phyloP scores from a whole-genome alignment of 2,888 invertebrate species.

The Acrobasis repandana region DNA sequence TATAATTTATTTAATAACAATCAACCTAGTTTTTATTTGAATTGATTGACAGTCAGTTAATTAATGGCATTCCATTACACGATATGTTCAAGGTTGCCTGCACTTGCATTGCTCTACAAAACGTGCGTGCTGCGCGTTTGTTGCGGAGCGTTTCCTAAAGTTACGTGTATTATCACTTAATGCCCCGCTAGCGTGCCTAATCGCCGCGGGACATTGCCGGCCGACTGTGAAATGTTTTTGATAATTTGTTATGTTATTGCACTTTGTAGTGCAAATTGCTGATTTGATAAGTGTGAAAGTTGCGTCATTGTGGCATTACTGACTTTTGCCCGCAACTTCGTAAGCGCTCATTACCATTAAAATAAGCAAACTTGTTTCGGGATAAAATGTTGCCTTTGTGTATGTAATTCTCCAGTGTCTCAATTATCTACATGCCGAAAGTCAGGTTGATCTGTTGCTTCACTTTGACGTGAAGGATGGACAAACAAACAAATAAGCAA shows the following conservation, averaged over 20 bases:
- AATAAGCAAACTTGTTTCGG: too few relatives aligned
- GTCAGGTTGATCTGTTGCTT: too few relatives aligned
- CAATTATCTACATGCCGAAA: too few relatives aligned
- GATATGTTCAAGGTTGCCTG: background rate
- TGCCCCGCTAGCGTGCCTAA: background rate
- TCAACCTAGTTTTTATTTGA: too few relatives aligned
- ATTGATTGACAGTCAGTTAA: too few relatives aligned
- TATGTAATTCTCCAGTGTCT: too few relatives aligned
- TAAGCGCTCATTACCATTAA: too few relatives aligned
- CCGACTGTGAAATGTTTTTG: slow-evolving; percentile 14
- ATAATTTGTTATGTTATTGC: background rate
- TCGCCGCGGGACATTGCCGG: background rate
- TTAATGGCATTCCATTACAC: too few relatives aligned
- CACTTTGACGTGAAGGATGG: too few relatives aligned
- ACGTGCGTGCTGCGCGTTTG: background rate
- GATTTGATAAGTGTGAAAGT: background rate
- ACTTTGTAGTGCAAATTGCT: background rate
- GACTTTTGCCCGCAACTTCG: background rate
- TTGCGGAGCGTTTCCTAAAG: background rate
- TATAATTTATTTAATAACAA: too few relatives aligned
- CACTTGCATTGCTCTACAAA: background rate
- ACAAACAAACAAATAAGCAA: too few relatives aligned
- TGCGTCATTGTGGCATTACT: background rate
- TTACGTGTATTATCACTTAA: slow-evolving; percentile 3
- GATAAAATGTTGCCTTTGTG: too few relatives aligned